Evolutionary conservation across 2,113 vertebrate genomes (phyloP).

Genomic region (Ibidorhyncha struthersii): DNA sequence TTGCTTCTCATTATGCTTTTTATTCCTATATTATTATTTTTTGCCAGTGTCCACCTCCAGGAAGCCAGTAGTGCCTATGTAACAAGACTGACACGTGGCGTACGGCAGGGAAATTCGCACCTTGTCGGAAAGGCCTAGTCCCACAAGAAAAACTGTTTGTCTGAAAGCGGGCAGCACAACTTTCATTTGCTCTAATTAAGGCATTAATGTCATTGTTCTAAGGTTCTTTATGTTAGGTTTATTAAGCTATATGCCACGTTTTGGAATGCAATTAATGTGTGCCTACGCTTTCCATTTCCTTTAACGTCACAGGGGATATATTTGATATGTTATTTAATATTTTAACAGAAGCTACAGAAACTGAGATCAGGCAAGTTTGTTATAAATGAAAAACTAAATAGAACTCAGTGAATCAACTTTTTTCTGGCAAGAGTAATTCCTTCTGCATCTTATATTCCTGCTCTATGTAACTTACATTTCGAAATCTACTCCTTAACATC

Average conservation of each 20-base stretch:
- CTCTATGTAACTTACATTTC: neutral
- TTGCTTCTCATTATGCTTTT: neutral
- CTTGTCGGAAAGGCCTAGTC: neutral
- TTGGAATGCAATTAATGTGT: neutral
- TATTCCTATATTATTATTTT: neutral
- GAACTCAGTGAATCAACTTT: neutral
- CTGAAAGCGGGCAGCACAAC: neutral
- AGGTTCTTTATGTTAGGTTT: constrained; percentile 16
- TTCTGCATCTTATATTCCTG: neutral
- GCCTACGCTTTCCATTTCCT: neutral
- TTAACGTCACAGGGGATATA: constrained; percentile 24
- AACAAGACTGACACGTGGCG: neutral
- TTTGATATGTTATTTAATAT: constrained; percentile 35
- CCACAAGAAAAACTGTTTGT: neutral
- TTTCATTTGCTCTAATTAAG: constrained; percentile 43
- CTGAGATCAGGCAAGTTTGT: neutral
- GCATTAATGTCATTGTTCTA: neutral
- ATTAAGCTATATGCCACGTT: neutral
- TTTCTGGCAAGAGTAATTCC: neutral
- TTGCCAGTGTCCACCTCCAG: neutral
- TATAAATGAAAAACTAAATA: constrained; percentile 42
- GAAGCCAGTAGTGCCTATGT: neutral
- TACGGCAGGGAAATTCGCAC: neutral
- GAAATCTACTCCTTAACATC: neutral
- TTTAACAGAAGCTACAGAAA: constrained; percentile 20